Evolutionary conservation across 2,888 invertebrate genomes (phyloP), one percentile per base, ranked within the genome.

Genomic region (Thymelicus lineola): DNA sequence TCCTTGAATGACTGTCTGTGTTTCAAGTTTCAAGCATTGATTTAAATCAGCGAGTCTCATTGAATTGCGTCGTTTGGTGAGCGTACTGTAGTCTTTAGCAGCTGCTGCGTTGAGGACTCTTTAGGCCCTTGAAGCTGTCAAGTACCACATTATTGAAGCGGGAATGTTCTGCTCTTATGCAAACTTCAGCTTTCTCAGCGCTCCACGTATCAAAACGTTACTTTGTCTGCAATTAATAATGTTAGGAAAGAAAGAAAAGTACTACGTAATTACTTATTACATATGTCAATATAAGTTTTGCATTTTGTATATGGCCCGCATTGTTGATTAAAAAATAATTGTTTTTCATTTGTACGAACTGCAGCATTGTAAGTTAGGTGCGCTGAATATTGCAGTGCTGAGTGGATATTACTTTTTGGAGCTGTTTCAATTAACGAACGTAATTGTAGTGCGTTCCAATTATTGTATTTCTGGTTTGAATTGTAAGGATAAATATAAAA

Each of bases 51-150:
- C 35, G 15, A 38, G 68, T 68, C 68, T 48, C 62, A 48, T 57
- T 57, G 17, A 62, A n/a, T 48, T 15, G 20, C 48, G 62, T 48
- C 53, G 66, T 68, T 68, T 68, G 62, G 68, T 62, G 46, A 68
- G 38, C 62, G 61, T 69, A 69, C 55, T 36, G 62, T 74, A 73
- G 85, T 80, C 80, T 80, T 79, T 75, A 82, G 82, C 88, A 87
- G 88, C 87, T 88, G 88, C 80, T 80, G 73, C 74, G 74, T 78
- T 77, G 81, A 83, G 85, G 72, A 80, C 86, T 80, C 86, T 87
- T 78, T 79, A 86, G 80, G 73, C 81, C 75, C 81, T 84, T 76
- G 74, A 69, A 17, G 68, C 55, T 80, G 82, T 82, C 77, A 77
- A 80, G 79, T 75, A 76, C 75, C 72, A 72, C 78, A 77, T 77